Evolutionary conservation across 2,113 vertebrate genomes (phyloP).

Genomic region (Lampris megalopsis): DNA sequence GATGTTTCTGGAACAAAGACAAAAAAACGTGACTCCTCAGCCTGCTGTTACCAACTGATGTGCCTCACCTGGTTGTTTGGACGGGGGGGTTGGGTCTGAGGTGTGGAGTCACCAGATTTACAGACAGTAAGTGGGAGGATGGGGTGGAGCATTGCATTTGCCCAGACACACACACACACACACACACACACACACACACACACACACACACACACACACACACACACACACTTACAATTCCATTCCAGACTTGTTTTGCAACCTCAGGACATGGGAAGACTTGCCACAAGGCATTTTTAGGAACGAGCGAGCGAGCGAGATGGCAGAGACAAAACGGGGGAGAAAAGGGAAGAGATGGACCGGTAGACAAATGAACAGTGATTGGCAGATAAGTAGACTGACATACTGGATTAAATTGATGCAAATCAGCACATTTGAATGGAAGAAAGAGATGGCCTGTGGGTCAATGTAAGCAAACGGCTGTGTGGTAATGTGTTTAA

Average conservation of each 20-base stretch:
- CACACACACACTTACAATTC: neutral
- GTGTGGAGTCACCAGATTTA: constrained; percentile 22
- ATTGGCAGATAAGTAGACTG: neutral
- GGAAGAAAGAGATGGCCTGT: neutral
- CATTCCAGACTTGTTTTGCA: neutral
- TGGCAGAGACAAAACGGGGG: neutral
- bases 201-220: neutral
- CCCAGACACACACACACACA: neutral
- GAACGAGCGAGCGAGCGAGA: neutral
- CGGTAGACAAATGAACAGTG: neutral
- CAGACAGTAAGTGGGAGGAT: neutral
- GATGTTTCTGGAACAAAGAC: neutral
- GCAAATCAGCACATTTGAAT: constrained; percentile 30
- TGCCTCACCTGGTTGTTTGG: constrained; percentile 31
- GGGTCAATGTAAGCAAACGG: neutral
- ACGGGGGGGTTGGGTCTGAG: constrained; percentile 8
- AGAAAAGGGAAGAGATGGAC: neutral
- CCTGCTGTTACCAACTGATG: neutral
- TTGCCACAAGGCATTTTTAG: neutral
- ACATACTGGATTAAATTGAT: neutral
- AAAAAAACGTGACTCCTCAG: neutral
- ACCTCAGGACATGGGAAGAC: neutral
- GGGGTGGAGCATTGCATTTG: constrained; percentile 28
- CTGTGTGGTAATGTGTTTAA: neutral
- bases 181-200: neutral